Percentiles rank a stretch among this genome's conserved stretches.
Evolutionary conservation across 2,888 invertebrate species (phyloP).

Genomic region (Mythimna albipuncta): DNA sequence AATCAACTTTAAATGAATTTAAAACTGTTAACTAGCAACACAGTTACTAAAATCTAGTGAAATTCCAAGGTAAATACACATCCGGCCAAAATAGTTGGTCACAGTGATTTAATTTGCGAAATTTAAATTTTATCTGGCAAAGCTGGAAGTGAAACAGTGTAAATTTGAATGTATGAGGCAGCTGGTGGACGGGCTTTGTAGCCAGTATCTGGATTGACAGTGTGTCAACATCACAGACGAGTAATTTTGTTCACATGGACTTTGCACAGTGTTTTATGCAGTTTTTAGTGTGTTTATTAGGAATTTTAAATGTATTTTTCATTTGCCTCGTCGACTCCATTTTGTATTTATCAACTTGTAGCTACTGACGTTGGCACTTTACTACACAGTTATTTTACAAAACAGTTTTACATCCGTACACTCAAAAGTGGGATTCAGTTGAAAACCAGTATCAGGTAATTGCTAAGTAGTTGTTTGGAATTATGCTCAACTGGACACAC

Average conservation of each 20-base stretch:
- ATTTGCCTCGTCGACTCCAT: background rate
- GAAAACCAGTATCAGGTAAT: no score
- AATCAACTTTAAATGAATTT: constrained; percentile 18
- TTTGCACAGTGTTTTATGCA: constrained; percentile 23
- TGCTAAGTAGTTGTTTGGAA: no score
- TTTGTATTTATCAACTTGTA: background rate
- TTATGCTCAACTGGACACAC: background rate
- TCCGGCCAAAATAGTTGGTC: constrained; percentile 34
- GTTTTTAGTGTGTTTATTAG: constrained; percentile 24
- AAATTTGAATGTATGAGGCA: constrained; percentile 53
- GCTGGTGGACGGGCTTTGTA: constrained; percentile 39
- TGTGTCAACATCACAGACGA: constrained; percentile 41
- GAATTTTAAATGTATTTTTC: background rate
- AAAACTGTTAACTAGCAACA: constrained; percentile 32
- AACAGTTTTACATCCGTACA: no score
- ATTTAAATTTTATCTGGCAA: constrained; percentile 40
- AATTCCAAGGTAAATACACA: constrained; percentile 45
- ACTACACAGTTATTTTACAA: no score
- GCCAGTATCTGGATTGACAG: constrained; percentile 20
- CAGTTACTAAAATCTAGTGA: constrained; percentile 32
- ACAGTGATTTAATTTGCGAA: constrained; percentile 39
- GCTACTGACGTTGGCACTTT: background rate
- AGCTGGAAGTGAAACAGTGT: constrained; percentile 37
- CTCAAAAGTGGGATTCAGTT: no score
- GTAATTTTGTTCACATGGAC: constrained; percentile 41